These are phyloP conservation scores for Dryococelus australis DNA, from an alignment of 2,888 invertebrate genomes.

Conservation along the genomic window DNA sequence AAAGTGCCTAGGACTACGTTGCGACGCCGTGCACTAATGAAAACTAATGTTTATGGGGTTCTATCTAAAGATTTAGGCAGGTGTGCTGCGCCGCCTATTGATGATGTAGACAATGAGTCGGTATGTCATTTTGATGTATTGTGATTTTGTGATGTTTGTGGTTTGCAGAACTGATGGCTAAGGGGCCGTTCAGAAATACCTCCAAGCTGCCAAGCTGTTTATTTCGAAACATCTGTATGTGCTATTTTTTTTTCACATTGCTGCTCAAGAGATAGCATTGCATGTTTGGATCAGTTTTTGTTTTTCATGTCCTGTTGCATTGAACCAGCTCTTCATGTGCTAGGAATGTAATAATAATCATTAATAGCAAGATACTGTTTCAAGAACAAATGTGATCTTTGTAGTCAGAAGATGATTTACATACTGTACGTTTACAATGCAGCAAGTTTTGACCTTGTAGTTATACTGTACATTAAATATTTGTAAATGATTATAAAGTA, in stretches of 20 bases:
- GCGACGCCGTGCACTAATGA: neutral
- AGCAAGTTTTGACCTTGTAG: no score
- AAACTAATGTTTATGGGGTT: slow-evolving; percentile 1
- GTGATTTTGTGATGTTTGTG: slow-evolving; percentile 1
- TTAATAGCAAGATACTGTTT: neutral
- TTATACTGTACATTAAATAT: no score
- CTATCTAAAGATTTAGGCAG: neutral
- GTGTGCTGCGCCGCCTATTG: neutral
- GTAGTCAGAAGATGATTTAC: no score
- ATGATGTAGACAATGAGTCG: slow-evolving; percentile 6
- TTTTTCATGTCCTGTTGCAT: neutral
- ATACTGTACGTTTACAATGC: no score
- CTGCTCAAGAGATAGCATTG: neutral
- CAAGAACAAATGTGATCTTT: no score
- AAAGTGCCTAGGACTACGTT: slow-evolving; percentile 20
- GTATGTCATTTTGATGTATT: slow-evolving; percentile 21
- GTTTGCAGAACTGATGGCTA: neutral
- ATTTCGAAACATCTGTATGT: neutral
- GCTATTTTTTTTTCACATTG: neutral
- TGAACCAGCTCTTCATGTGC: neutral
- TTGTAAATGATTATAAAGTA: no score
- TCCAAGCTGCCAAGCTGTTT: neutral
- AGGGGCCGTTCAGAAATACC: slow-evolving; percentile 8
- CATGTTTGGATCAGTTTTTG: neutral
- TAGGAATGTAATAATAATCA: no score